Evolutionary conservation across 1,140 invertebrate genomes (phyloP).

Genomic region (Amyelois transitella): DNA sequence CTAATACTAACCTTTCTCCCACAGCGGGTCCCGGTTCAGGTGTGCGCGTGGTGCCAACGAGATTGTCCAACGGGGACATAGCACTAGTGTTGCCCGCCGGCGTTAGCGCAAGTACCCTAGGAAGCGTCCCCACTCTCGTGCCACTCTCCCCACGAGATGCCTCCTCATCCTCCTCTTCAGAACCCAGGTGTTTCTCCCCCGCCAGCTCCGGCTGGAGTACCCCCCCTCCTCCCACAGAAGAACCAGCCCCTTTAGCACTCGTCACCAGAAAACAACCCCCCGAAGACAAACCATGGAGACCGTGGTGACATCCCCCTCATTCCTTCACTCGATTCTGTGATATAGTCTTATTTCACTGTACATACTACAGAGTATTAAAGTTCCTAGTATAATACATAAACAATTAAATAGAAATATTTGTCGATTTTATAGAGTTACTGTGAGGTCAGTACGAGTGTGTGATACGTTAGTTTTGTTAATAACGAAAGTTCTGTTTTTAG

Average conservation of each 20-base stretch:
- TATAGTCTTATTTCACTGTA: conserved; percentile 29
- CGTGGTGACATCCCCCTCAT: conserved; percentile 77
- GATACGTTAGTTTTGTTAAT: conserved; percentile 14
- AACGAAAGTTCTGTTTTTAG: conserved; percentile 4
- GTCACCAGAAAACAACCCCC: conserved; percentile 79
- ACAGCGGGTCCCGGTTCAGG: conserved; percentile 80
- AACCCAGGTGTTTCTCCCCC: conserved; percentile 60
- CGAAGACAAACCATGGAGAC: conserved; percentile 79
- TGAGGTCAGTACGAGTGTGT: conserved; percentile 48
- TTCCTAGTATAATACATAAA: conserved; percentile 42
- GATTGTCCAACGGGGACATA: conserved; percentile 85
- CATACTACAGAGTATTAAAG: conserved; percentile 43
- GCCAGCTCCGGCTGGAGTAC: conserved; percentile 59
- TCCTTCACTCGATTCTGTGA: conserved; percentile 51
- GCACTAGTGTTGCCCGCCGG: conserved; percentile 84
- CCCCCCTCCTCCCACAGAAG: conserved; percentile 50
- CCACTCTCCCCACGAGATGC: conserved; percentile 82
- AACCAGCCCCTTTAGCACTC: conserved; percentile 79
- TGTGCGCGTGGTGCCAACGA: conserved; percentile 86
- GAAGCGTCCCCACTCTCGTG: conserved; percentile 79
- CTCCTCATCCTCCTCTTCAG: conserved; percentile 78
- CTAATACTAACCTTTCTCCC: conserved; percentile 22
- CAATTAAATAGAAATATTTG: conserved; percentile 20
- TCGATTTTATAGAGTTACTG: conserved; percentile 24
- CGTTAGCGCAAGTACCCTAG: conserved; percentile 64